Evolutionary conservation across 1,140 invertebrate species (phyloP).

Genomic region (Bombus picipes): DNA sequence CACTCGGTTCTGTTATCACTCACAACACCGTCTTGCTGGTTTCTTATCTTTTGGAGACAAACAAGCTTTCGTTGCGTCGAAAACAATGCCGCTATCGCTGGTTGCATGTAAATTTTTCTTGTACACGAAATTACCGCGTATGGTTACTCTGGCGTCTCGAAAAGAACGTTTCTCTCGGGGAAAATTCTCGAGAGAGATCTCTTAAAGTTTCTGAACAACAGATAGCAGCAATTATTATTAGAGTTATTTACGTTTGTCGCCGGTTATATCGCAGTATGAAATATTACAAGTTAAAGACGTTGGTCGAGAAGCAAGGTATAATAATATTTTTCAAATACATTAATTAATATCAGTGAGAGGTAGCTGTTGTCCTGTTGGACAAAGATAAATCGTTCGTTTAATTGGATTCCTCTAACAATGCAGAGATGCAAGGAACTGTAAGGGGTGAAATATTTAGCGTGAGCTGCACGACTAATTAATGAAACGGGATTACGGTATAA

Average conservation of each 20-base stretch:
- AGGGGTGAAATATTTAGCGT: constrained; percentile 39
- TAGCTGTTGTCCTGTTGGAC: constrained; percentile 17
- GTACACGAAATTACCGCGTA: neutral
- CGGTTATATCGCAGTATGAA: neutral
- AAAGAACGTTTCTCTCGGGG: neutral
- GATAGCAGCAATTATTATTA: no score
- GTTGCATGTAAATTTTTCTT: neutral
- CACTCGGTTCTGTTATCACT: constrained; percentile 7
- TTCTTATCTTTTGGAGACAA: constrained; percentile 31
- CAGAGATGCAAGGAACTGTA: constrained; percentile 24
- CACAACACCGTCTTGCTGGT: neutral
- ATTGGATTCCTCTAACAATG: constrained; percentile 30
- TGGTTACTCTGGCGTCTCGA: neutral
- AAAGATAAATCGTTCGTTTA: constrained; percentile 45
- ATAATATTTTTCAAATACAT: constrained; percentile 23
- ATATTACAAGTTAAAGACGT: neutral
- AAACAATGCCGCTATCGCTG: constrained; percentile 12
- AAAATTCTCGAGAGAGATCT: neutral
- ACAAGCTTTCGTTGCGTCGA: constrained; percentile 22
- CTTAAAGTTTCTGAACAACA: neutral
- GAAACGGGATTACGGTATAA: constrained; percentile 21
- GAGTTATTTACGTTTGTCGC: neutral
- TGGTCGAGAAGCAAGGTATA: neutral
- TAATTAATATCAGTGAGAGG: neutral
- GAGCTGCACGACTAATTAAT: constrained; percentile 34